Evolutionary conservation across 1,140 invertebrate species (phyloP), one percentile per base, ranked within the genome.

Genomic region (Helicoverpa armigera): DNA sequence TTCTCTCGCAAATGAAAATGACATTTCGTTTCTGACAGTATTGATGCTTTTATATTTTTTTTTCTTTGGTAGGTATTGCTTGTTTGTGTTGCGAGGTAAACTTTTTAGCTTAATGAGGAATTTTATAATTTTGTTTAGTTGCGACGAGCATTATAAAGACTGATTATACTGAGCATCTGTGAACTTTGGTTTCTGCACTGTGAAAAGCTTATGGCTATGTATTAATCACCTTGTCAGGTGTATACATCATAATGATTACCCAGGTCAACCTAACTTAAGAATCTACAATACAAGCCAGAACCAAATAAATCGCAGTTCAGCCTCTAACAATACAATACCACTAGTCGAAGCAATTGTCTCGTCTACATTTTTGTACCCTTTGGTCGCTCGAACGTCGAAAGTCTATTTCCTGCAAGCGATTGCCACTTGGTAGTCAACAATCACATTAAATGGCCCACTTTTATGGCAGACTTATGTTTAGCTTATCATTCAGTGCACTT

Each of bases 341-440:
- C 35, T 58, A 65, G 14, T 65, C n/a, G 16, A 69, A 69, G 16
- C 69, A 53, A 54, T 72, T 72, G 50, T 72, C 50, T 53, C 43
- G 29, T 54, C 60, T 35, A 67, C 11, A 65, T n/a, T 35, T 51
- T 54, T 53, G 75, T 54, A 77, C 23, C 14, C 61, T 51, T 29
- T 53, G 35, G 43, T 13, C n/a, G n/a, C 13, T 18, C 48, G 65
- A 70, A 79, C 76, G 63, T 70, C 29, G 76, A 79, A 67, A 14
- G 31, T 35, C 77, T 63, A 84, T 87, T 87, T 87, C 86, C 84
- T 87, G 81, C 74, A 50, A 50, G 51, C 79, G 80, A 87, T 87
- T 85, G 86, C 60, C 84, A 87, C 79, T 85, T 81, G 72, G 79
- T 79, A 82, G 82, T 81, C 79, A 83, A 83, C 77, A 87, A 85